phyloP scores from a whole-genome alignment of 2,888 invertebrate species.

The Girardia tigrina region DNA sequence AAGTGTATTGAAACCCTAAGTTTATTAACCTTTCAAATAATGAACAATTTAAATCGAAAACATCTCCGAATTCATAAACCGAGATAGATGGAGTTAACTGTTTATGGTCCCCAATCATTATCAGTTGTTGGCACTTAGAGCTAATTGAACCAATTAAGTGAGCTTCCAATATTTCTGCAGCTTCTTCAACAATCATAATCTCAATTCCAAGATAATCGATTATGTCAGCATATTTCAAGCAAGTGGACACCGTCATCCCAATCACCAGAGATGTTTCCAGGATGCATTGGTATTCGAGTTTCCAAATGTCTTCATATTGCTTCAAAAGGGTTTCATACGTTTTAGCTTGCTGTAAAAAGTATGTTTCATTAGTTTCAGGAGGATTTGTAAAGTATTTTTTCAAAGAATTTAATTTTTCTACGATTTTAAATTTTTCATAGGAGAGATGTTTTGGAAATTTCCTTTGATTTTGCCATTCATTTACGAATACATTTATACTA shows the following conservation, averaged over 20 bases:
- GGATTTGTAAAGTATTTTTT: not conserved
- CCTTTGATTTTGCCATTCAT: not conserved
- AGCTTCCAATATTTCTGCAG: not conserved
- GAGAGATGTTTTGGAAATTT: not conserved
- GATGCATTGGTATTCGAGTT: not conserved
- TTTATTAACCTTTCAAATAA: not conserved
- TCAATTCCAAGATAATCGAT: not conserved
- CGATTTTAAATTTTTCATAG: not conserved
- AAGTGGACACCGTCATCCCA: not conserved
- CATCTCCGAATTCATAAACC: not conserved
- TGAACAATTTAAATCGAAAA: not conserved
- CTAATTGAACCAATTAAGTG: not conserved
- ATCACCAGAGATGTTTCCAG: not conserved
- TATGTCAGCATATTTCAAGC: not conserved
- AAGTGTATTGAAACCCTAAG: not conserved
- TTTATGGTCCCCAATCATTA: not conserved
- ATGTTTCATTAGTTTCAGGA: not conserved
- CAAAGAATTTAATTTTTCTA: not conserved
- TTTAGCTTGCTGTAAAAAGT: slow-evolving; percentile 33
- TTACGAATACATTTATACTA: not conserved
- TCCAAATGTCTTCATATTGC: not conserved
- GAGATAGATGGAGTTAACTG: not conserved
- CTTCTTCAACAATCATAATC: not conserved
- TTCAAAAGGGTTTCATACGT: not conserved
- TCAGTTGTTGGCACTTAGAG: not conserved